Conservation (phyloP, 2,797 vertebrate genomes). For the Alcedo atthis region DNA sequence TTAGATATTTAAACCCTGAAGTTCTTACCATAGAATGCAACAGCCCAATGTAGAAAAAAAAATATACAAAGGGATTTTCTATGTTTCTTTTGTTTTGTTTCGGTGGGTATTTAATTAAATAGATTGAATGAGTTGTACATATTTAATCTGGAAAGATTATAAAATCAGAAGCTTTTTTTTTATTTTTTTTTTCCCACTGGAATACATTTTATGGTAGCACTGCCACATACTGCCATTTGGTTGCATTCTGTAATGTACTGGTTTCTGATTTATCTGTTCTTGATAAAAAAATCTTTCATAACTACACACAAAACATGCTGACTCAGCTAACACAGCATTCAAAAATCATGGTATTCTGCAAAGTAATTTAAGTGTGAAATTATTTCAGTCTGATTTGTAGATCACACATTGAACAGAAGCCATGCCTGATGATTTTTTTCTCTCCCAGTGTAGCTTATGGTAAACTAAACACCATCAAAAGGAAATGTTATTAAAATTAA, state of each 20-base stretch:
- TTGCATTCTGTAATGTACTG: neutral
- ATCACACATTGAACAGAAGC: neutral
- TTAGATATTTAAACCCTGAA: neutral
- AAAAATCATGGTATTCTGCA: neutral
- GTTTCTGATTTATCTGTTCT: neutral
- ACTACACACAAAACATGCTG: neutral
- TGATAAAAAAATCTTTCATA: neutral
- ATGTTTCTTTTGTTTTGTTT: neutral
- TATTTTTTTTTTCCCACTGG: neutral
- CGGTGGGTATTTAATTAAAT: neutral
- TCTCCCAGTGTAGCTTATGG: accelerated
- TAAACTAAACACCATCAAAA: neutral
- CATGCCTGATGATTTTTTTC: neutral
- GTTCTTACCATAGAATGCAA: neutral
- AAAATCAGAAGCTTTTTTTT: neutral
- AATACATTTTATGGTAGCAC: neutral
- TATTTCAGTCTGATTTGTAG: neutral
- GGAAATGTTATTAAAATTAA: neutral
- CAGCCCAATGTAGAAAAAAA: neutral
- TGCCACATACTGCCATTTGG: neutral
- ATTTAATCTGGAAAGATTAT: neutral
- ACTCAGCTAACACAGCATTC: neutral
- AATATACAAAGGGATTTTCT: neutral
- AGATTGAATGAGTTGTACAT: neutral
- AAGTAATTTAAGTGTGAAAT: neutral